Evolutionary conservation across 2,797 vertebrate genomes (phyloP).

Genomic region (Huso huso): DNA sequence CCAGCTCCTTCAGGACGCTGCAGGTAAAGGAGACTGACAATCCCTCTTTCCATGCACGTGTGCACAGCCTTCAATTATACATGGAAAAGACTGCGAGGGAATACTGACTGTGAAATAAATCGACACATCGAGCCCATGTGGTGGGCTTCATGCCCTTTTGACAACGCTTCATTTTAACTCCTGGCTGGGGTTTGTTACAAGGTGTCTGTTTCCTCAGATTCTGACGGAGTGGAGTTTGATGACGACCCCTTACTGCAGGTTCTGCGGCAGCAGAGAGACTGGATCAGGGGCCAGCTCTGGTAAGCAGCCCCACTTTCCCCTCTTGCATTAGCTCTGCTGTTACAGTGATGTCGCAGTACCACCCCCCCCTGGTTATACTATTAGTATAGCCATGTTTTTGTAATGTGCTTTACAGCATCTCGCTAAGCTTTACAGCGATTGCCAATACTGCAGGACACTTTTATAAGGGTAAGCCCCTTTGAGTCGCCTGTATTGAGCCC

Average conservation of each 20-base stretch:
- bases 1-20: conserved; percentile 62
- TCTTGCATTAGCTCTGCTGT: too few species aligned
- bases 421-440: too few species aligned
- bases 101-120: background rate
- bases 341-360: too few species aligned
- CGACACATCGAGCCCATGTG: background rate
- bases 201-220: conserved; percentile 52
- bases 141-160: background rate
- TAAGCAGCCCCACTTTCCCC: conserved; percentile 29
- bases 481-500: too few species aligned
- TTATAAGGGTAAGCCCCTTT: too few species aligned
- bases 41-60: background rate
- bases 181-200: too few species aligned
- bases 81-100: background rate
- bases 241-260: conserved; percentile 73
- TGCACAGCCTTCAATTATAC: background rate
- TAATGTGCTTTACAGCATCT: too few species aligned
- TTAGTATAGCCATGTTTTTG: too few species aligned
- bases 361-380: too few species aligned
- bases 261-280: conserved; percentile 66
- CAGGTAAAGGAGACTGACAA: conserved; percentile 46
- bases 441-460: too few species aligned
- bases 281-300: conserved; percentile 65
- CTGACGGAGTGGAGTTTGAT: conserved; percentile 75
- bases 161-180: background rate